Evolutionary conservation across 2,797 vertebrate species (phyloP), one percentile per base, ranked within the genome.

Genomic region (Poeciliopsis presidionis): DNA sequence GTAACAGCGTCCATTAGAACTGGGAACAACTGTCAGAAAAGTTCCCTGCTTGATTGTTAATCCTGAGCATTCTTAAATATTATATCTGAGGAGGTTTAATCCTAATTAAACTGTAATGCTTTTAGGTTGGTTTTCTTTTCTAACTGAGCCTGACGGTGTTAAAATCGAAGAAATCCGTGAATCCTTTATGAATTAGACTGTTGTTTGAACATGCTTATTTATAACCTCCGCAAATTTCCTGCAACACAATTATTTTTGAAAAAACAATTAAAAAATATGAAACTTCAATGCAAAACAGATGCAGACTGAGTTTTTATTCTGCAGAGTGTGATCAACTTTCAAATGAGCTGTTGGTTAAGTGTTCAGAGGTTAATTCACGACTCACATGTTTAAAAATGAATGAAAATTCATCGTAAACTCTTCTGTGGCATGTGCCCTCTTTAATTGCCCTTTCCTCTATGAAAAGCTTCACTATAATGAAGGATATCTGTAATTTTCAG

Each of bases 401-500:
- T 33, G n/a, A 80, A 86, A 75, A 55, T 43, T 53, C 4, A 59
- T 61, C 72, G 71, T 71, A 82, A 11, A 59, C 22, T 53, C 1
- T 78, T 72, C 72, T 1, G 20, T 2, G 3, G 39, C 4, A 3
- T 20, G 2, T 51, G 28, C 61, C 30, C 46, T 53, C 45, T 77
- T 72, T 72, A 49, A 81, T 67, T 1, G 46, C 20, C 69, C 73
- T 59, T 70, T 43, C 14, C 39, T 4, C 76, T 61, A 57, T 59
- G 16, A 67, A 81, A n/a, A 74, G 69, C 57, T 77, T 79, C 61
- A 59, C 61, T 81, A 63, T 70, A 78, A 78, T 80, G 61, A 86
- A 61, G 73, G 72, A 33, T 36, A 43, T 73, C 74, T 83, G 75
- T 81, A 77, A 84, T 88, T 84, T 83, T 75, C 41, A 25, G 1